A percentile compares a stretch with the other conserved stretches of the same genome.
Evolutionary conservation across 2,113 vertebrate species (phyloP).

Genomic region (Tursiops truncatus): DNA sequence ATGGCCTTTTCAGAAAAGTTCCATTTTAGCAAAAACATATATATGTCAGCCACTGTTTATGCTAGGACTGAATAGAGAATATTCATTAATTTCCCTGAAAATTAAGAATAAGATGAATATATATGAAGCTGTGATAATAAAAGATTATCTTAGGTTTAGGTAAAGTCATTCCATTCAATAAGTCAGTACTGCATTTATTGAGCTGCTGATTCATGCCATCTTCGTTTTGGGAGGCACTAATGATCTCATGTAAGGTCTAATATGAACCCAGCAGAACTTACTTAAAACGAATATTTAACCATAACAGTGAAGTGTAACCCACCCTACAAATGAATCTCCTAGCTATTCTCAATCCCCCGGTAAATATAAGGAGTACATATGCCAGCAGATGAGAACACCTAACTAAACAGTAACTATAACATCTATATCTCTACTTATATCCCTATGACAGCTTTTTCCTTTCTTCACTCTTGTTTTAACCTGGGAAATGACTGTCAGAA

Average conservation of each 20-base stretch:
- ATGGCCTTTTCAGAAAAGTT: not conserved
- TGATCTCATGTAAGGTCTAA: not conserved
- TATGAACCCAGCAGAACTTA: not conserved
- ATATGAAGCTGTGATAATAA: not conserved
- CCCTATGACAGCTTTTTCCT: not conserved
- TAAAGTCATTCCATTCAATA: not conserved
- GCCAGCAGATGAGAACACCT: not conserved
- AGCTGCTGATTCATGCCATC: not conserved
- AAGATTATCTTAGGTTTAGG: not conserved
- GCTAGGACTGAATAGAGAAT: not conserved
- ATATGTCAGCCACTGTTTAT: not conserved
- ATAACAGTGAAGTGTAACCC: not conserved
- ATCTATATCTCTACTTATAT: not conserved
- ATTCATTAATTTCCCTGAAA: not conserved
- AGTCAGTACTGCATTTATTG: not conserved
- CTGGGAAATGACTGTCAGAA: slow-evolving; percentile 71
- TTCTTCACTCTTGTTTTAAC: slow-evolving; percentile 36
- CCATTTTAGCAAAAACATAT: not conserved
- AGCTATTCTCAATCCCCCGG: not conserved
- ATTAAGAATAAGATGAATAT: not conserved
- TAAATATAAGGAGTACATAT: not conserved
- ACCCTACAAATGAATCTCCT: not conserved
- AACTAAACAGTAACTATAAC: not conserved
- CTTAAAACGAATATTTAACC: not conserved
- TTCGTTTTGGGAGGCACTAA: not conserved